Conservation (phyloP, 2,113 vertebrate genomes). For the Dipodomys ordii region DNA sequence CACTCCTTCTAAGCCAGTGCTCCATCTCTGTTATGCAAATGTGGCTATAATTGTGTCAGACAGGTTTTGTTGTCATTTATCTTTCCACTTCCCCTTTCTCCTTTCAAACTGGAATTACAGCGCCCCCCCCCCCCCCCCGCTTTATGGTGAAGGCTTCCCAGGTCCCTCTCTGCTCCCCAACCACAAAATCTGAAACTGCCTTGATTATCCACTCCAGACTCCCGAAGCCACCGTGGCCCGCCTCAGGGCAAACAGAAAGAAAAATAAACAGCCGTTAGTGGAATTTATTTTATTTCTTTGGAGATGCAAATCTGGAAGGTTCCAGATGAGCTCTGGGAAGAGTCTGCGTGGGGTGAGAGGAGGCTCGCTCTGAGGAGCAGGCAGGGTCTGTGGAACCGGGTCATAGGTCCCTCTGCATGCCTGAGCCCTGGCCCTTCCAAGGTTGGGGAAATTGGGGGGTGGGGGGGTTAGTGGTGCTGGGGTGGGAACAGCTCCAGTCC, state of each 20-base stretch:
- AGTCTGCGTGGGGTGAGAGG: not conserved
- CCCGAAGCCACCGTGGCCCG: constrained; percentile 19
- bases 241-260: constrained; percentile 67
- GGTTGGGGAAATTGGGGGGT: not conserved
- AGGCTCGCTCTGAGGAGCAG: not conserved
- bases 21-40: constrained; percentile 75
- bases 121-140: not conserved
- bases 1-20: constrained; percentile 35
- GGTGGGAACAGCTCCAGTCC: not conserved
- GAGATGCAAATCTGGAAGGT: constrained; percentile 71
- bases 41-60: constrained; percentile 55
- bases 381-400: not conserved
- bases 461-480: rapidly evolving
- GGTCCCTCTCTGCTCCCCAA: not conserved
- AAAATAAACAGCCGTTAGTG: constrained; percentile 71
- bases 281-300: constrained; percentile 75
- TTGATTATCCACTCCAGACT: constrained; percentile 48
- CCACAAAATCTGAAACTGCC: not conserved
- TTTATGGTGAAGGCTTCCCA: not conserved
- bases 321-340: constrained; percentile 59
- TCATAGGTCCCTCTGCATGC: not conserved
- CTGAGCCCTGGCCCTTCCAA: too few species aligned
- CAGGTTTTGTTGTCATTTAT: constrained; percentile 53
- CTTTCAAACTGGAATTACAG: constrained; percentile 30
- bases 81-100: not conserved